Evolutionary conservation across 2,888 invertebrate species (phyloP).

Genomic region (Adineta ricciae): DNA sequence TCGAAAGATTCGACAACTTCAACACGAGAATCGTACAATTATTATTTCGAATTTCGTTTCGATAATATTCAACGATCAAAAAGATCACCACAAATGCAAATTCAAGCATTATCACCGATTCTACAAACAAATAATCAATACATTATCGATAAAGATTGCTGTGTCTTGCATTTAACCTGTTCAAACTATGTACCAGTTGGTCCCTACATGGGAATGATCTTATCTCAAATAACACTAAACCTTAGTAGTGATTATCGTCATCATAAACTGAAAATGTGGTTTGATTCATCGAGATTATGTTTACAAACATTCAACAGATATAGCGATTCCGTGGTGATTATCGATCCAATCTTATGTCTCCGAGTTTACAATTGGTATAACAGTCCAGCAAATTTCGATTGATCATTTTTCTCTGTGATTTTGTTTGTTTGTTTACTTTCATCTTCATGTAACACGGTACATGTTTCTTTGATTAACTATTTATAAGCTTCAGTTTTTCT

Average conservation of each 20-base stretch:
- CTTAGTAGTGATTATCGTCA: slow-evolving; percentile 45
- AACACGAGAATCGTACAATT: background rate
- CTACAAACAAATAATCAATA: slow-evolving; percentile 8
- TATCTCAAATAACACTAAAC: slow-evolving; percentile 43
- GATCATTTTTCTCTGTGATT: background rate
- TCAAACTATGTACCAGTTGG: slow-evolving; percentile 9
- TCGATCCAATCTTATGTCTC: slow-evolving; percentile 2
- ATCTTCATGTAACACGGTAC: background rate
- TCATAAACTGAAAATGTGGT: slow-evolving; percentile 45
- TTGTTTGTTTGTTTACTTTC: background rate
- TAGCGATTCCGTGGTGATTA: slow-evolving; percentile 8
- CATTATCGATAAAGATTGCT: slow-evolving; percentile 11
- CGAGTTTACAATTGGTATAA: slow-evolving; percentile 13
- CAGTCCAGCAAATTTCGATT: background rate
- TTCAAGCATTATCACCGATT: background rate
- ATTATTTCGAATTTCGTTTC: slow-evolving; percentile 21
- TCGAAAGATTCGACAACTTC: background rate
- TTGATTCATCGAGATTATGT: slow-evolving; percentile 38
- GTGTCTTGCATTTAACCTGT: background rate
- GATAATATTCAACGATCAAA: background rate
- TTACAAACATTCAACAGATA: background rate
- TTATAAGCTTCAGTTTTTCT: background rate
- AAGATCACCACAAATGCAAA: background rate
- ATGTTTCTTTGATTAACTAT: background rate
- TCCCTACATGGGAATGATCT: slow-evolving; percentile 38